Conservation (phyloP, 2,113 vertebrate genomes). For the Marcusenius ussheri region DNA sequence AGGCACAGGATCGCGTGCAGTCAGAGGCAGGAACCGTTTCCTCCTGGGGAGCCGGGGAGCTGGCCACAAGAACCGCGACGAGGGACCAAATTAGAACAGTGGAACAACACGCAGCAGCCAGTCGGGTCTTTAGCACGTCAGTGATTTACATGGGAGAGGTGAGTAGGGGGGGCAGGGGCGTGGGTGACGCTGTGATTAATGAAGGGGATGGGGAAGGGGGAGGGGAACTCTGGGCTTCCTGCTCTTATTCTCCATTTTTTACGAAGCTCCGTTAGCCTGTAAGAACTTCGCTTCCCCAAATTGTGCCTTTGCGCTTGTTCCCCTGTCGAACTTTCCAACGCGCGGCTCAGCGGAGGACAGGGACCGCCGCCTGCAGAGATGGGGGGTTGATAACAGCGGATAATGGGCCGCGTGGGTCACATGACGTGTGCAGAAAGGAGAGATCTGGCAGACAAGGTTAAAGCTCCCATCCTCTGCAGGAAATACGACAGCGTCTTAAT, state of each 20-base stretch:
- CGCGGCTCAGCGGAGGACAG: not conserved
- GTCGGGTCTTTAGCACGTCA: conserved; percentile 33
- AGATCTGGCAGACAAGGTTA: conserved; percentile 1
- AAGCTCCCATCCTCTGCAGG: not conserved
- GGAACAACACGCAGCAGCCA: conserved; percentile 29
- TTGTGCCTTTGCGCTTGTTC: not conserved
- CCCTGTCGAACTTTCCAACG: not conserved
- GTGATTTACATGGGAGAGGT: conserved; percentile 60
- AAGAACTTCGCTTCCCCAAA: conserved; percentile 7
- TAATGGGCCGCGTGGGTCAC: not conserved
- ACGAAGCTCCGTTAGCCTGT: not conserved
- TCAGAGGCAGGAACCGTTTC: conserved; percentile 56
- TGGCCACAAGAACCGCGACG: conserved; percentile 28
- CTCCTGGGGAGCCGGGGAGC: conserved; percentile 39
- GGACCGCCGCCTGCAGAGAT: not conserved
- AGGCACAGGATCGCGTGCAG: conserved; percentile 48
- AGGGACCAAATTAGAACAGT: conserved; percentile 55
- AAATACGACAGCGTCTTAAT: not conserved
- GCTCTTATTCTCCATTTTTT: conserved; percentile 35
- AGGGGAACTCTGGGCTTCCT: conserved; percentile 43
- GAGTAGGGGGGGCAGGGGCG: conserved; percentile 44
- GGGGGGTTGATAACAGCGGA: not conserved
- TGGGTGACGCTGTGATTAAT: conserved; percentile 49
- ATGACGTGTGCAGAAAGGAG: not conserved
- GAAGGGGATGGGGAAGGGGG: conserved; percentile 35